Evolutionary conservation across 2,113 vertebrate species (phyloP), one percentile per base, ranked within the genome.

Genomic region (Percopsis transmontana): DNA sequence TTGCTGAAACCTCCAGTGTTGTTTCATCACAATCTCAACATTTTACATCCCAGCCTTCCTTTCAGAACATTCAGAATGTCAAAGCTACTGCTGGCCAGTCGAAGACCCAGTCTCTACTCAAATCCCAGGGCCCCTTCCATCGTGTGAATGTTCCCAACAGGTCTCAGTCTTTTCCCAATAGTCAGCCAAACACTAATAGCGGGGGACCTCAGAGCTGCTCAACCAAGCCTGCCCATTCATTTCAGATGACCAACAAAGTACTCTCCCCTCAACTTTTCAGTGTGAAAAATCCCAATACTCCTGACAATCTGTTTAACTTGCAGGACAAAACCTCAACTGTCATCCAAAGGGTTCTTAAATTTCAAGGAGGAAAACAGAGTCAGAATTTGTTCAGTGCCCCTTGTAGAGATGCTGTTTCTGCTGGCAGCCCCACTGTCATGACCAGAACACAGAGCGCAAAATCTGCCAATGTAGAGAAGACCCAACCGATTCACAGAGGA

Each of bases 321-420:
- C 87, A 84, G 0, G 91, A 91, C 51, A 91, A 90, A 70, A 81
- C 84, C 48, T 81, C 87, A 0, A 64, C 77, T 5, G 84, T 91
- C 50, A 92, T 92, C 8, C 89, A 91, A 68, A 89, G 87, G 74
- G 89, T 91, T 8, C 71, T 90, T 0, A 93, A 92, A 84, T 81
- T 53, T 50, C 90, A 91, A 44, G 88, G 86, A 2, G 86, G 89
- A 0, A 88, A 80, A 58, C 87, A 76, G 19, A 83, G 50, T 57
- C 89, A 86, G 59, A 87, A 85, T 74, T 64, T 90, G 69, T 87
- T 87, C 16, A 85, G 88, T 8, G 85, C 80, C 33, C 84, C 88
- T 18, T 88, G 79, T 52, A 88, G 85, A 65, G 81, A 84, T 23
- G 19, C 71, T 27, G 10, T 56, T 24, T 63, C 76, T 71, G 76